Evolutionary conservation across 2,113 vertebrate genomes (phyloP), one percentile per base, ranked within the genome.

Genomic region (Ailurus styani): DNA sequence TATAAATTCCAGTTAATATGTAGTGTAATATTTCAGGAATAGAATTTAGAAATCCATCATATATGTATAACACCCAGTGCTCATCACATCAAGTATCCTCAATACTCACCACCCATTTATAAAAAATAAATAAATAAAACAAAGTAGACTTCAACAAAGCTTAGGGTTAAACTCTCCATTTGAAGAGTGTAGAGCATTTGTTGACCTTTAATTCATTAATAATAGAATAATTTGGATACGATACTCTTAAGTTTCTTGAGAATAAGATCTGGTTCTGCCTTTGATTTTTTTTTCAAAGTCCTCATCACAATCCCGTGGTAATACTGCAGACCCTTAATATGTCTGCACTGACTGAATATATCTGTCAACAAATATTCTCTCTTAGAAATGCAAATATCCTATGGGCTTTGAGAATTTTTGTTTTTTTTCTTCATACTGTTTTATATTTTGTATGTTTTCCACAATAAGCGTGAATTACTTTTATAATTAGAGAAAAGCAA

Each of bases 401-500:
- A 72, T 52, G 72, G 64, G 40, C 60, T 78, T 84, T 60, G 50
- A 81, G 23, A 84, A 85, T 47, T 93, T 88, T 90, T 85, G 64
- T 21, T 81, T 77, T 64, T 57, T 11, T 54, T 73, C 40, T 93
- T 91, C 88, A 55, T 78, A n/a, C 27, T 78, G 18, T 27, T 95
- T 93, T 96, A 34, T 95, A 97, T 94, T 95, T 97, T 23, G 40
- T 72, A 75, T 78, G 66, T 88, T 96, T 93, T 79, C 60, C 68
- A 57, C 42, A 95, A 83, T 89, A 97, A 96, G 18, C 66, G 40
- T 93, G 90, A 90, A 47, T 96, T 97, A 89, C 85, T 91, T 98
- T 97, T 86, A 73, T 96, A 93, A 96, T 96, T 95, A 93, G 72
- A 79, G 87, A 78, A 95, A 96, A 86, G 52, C 77, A 97, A 93